These are phyloP conservation scores for Stigmatopora nigra DNA, from an alignment of 2,113 vertebrate species.

Conservation along the genomic window DNA sequence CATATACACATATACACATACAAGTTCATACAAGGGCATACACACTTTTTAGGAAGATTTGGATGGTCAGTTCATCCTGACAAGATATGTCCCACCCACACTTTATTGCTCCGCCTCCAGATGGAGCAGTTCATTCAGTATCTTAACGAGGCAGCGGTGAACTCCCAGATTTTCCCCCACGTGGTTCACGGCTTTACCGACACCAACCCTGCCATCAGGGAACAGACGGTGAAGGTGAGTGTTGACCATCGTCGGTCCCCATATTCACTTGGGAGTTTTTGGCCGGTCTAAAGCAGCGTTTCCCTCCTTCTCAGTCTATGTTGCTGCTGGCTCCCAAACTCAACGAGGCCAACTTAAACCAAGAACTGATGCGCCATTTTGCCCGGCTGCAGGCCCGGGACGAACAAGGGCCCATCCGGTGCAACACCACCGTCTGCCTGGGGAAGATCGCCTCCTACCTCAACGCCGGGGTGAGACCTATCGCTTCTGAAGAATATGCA, in stretches of 20 bases:
- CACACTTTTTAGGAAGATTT: too few species aligned
- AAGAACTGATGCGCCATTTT: slow-evolving; percentile 89
- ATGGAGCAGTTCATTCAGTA: slow-evolving; percentile 94
- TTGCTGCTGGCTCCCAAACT: slow-evolving; percentile 85
- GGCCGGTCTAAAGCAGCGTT: background rate
- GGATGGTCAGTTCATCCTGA: too few species aligned
- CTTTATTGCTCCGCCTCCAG: slow-evolving; percentile 47
- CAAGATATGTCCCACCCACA: too few species aligned
- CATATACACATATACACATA: too few species aligned
- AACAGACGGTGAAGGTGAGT: slow-evolving; percentile 87
- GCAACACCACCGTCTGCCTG: slow-evolving; percentile 88
- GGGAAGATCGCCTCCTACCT: slow-evolving; percentile 89
- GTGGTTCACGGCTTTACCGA: slow-evolving; percentile 88
- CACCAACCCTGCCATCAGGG: slow-evolving; percentile 89
- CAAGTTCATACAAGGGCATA: too few species aligned
- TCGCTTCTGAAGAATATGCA: too few species aligned
- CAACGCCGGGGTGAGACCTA: slow-evolving; percentile 65
- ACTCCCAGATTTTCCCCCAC: slow-evolving; percentile 88
- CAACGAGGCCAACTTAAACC: slow-evolving; percentile 81
- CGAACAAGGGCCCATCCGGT: slow-evolving; percentile 87
- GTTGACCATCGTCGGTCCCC: background rate
- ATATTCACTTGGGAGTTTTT: background rate
- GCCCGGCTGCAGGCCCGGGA: slow-evolving; percentile 84
- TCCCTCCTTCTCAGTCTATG: slow-evolving; percentile 72
- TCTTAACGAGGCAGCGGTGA: slow-evolving; percentile 84